These are phyloP conservation scores for Chrysemys picta DNA, from an alignment of 2,113 vertebrate species.

Conservation along the genomic window DNA sequence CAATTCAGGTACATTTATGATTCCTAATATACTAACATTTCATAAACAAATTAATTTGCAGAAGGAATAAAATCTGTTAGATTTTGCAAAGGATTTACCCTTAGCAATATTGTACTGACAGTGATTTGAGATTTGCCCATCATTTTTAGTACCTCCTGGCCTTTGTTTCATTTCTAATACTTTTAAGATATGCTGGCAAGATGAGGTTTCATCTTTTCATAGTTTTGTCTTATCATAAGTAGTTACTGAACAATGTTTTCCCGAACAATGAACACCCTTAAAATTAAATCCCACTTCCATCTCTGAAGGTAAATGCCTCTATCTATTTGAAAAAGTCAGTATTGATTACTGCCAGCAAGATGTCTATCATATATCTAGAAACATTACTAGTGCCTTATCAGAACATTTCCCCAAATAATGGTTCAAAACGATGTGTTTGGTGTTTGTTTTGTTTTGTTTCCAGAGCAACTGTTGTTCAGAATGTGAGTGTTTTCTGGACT, in stretches of 20 bases:
- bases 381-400: background rate
- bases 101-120: background rate
- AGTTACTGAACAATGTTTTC: background rate
- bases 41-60: background rate
- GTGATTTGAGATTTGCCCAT: background rate
- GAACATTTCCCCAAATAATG: background rate
- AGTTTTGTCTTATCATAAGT: background rate
- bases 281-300: background rate
- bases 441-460: background rate
- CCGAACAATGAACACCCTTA: background rate
- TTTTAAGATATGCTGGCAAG: background rate
- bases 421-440: background rate
- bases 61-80: background rate
- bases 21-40: background rate
- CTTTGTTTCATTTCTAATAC: background rate
- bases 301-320: background rate
- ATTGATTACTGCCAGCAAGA: background rate
- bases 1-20: slow-evolving; percentile 74
- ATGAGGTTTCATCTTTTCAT: background rate
- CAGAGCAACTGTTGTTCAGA: slow-evolving; percentile 78
- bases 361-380: background rate
- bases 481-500: slow-evolving; percentile 66
- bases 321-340: background rate
- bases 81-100: background rate
- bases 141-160: background rate